These are phyloP conservation scores for Achatina immaculata DNA, from an alignment of 1,140 invertebrate genomes.

Conservation along the genomic window DNA sequence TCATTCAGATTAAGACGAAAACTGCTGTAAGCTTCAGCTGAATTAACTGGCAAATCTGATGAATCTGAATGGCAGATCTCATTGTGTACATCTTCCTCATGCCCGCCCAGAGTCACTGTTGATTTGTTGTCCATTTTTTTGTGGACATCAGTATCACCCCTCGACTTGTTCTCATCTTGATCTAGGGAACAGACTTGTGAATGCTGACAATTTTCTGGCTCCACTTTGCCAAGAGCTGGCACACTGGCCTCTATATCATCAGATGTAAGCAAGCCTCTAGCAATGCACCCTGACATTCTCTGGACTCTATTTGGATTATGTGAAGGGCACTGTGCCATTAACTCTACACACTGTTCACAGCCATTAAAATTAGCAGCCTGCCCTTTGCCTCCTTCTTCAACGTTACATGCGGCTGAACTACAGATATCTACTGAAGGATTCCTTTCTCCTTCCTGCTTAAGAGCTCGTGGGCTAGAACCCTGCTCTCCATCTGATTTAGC, in stretches of 20 bases:
- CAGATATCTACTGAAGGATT: neutral
- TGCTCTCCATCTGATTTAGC: neutral
- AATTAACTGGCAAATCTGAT: neutral
- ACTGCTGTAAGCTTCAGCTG: neutral
- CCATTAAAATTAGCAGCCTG: too few relatives aligned
- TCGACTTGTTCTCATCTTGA: neutral
- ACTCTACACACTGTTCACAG: too few relatives aligned
- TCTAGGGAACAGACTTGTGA: neutral
- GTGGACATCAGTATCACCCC: neutral
- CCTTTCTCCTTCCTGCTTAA: neutral
- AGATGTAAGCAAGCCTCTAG: neutral
- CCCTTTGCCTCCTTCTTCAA: neutral
- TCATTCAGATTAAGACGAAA: neutral
- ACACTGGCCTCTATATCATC: neutral
- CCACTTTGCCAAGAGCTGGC: neutral
- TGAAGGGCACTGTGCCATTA: too few relatives aligned
- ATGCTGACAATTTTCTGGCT: neutral
- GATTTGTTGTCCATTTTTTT: neutral
- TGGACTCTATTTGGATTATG: neutral
- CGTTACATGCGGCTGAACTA: neutral
- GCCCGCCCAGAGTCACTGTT: neutral
- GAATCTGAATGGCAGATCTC: neutral
- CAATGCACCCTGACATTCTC: neutral
- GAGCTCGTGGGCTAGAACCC: neutral
- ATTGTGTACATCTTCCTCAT: neutral